Conservation (phyloP, 2,113 vertebrate genomes). For the Microcebus ravelobensis region DNA sequence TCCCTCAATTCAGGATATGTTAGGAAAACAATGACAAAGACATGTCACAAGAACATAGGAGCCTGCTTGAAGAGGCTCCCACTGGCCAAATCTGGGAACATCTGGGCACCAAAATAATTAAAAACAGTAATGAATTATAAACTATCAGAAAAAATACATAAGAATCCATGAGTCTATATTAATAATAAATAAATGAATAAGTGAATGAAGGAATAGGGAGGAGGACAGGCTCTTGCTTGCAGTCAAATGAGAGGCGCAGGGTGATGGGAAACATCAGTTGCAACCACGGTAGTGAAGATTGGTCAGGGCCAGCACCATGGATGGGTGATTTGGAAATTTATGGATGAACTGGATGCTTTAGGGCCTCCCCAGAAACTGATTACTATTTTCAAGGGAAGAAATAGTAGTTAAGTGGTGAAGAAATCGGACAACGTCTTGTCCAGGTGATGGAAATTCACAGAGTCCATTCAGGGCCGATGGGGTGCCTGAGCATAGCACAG, state of each 20-base stretch:
- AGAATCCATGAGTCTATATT: background rate
- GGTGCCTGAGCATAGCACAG: no score
- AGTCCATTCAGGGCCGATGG: accelerated
- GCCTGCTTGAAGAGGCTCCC: background rate
- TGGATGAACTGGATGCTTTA: background rate
- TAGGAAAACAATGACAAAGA: background rate
- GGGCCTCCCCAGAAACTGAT: background rate
- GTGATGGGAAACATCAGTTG: no score
- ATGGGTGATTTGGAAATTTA: background rate
- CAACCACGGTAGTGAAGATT: background rate
- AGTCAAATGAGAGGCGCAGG: background rate
- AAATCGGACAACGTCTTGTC: background rate
- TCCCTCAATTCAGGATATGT: background rate
- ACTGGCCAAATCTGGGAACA: background rate
- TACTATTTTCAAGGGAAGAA: background rate
- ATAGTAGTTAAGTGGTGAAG: background rate
- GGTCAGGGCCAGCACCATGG: background rate
- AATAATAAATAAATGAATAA: background rate
- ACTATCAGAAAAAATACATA: no score
- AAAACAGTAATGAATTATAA: background rate
- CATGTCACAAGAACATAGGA: background rate
- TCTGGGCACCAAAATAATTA: background rate
- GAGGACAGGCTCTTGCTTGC: background rate
- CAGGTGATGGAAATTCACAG: background rate
- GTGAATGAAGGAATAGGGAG: background rate